Evolutionary conservation across 2,113 vertebrate genomes (phyloP), one percentile per base, ranked within the genome.

Genomic region (Colossoma macropomum): DNA sequence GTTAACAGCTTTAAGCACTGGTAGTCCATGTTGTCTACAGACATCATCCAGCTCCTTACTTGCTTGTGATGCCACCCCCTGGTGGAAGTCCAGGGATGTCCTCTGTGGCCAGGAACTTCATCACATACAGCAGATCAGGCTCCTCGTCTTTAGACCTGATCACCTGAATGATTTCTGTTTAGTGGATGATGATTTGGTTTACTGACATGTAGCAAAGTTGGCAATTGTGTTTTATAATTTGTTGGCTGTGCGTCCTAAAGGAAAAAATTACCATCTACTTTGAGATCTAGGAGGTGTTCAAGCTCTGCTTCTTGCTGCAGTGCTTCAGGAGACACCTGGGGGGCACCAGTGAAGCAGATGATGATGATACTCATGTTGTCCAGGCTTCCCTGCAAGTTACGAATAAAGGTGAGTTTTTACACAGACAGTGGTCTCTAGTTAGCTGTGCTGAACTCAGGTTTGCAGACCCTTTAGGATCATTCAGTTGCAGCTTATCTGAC

Each of bases 331-430:
- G 92, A 94, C 81, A 95, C 82, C 70, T 91, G 84, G 77, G 96
- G 95, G 81, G 93, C 93, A 19, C 94, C 93, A 0, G 90, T 91
- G 88, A 96, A 95, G 87, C 94, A 92, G 78, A 97, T 87, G 12
- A 96, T 91, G 84, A 96, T 93, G 88, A 95, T 94, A 81, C 94
- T 96, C 87, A 95, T 95, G 88, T 96, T 96, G 82, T 96, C 95
- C 84, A 94, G 86, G 84, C 95, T 96, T 65, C 95, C 95, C 95
- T 96, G 91, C 52, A 83, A 88, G 86, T 80, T 85, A 74, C 82
- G 78, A 91, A 65, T 25, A 10, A 87, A 82, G 38, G 5, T 41
- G 52, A 66, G n/a, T 16, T 23, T 13, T 34, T 8, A 66, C 45
- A 75, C 28, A 9, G n/a, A 75, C 41, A 9, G 25, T 62, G n/a